Evolutionary conservation across 37 sponge, comb jelly and placozoan genomes (phyloP).

Genomic region (Cladorhizidae sp.): DNA sequence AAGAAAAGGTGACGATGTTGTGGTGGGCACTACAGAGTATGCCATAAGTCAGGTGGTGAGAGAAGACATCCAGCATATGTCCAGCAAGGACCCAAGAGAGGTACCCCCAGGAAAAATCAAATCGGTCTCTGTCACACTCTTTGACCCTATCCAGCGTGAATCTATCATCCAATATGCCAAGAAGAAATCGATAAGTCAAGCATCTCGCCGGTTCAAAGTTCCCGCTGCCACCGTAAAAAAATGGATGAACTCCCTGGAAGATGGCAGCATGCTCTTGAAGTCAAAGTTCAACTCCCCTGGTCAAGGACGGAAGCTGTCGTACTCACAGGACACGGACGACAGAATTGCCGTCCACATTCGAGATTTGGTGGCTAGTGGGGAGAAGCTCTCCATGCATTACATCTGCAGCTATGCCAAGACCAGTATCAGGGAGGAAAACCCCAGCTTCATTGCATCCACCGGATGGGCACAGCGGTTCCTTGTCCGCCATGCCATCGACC

Average conservation of each 20-base stretch:
- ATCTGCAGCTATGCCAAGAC: conserved; percentile 65
- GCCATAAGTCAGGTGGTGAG: conserved; percentile 27
- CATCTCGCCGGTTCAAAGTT: conserved; percentile 50
- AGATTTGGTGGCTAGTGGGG: conserved; percentile 37
- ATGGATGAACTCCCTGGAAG: conserved; percentile 37
- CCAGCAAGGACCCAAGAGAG: not conserved
- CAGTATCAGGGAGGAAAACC: conserved; percentile 65
- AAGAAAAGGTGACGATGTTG: not conserved
- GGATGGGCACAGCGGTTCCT: conserved; percentile 85
- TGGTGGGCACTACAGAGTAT: conserved; percentile 16
- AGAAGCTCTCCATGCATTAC: conserved; percentile 59
- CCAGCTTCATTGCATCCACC: conserved; percentile 72
- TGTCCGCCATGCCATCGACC: conserved; percentile 51
- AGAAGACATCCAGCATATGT: conserved; percentile 3
- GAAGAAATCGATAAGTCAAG: conserved; percentile 38
- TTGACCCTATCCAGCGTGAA: conserved; percentile 14
- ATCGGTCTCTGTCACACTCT: conserved; percentile 5
- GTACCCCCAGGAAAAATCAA: not conserved
- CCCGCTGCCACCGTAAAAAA: conserved; percentile 41
- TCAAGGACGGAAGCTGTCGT: conserved; percentile 75
- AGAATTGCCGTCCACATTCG: conserved; percentile 58
- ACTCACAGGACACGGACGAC: conserved; percentile 59
- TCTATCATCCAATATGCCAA: conserved; percentile 51
- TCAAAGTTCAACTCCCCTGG: conserved; percentile 75
- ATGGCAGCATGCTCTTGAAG: not conserved